Evolutionary conservation across 2,888 invertebrate species (phyloP).

Genomic region (Philereme transversata): DNA sequence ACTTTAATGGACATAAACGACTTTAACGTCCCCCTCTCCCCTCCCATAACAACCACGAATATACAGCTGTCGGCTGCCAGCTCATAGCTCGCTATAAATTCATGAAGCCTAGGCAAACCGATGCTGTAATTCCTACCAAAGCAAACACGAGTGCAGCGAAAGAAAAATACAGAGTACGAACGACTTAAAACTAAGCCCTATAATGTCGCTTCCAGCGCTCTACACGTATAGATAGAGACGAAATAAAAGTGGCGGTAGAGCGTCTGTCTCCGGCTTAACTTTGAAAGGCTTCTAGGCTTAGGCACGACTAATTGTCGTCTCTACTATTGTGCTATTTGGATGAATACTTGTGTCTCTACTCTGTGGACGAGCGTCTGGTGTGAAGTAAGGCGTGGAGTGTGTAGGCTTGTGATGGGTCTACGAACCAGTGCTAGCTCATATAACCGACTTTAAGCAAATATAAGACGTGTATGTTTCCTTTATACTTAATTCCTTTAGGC

Average conservation of each 20-base stretch:
- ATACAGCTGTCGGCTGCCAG: too few species aligned
- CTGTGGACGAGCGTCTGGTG: constrained; percentile 10
- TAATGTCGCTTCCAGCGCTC: constrained; percentile 33
- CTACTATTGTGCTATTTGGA: constrained; percentile 57
- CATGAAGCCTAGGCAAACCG: constrained; percentile 4
- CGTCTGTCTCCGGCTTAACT: constrained; percentile 75
- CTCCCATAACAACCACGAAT: too few species aligned
- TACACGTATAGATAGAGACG: constrained; percentile 52
- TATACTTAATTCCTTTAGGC: too few species aligned
- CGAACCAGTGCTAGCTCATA: too few species aligned
- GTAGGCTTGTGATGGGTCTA: too few species aligned
- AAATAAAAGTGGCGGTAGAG: constrained; percentile 69
- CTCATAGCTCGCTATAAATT: not conserved
- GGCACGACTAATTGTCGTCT: constrained; percentile 69
- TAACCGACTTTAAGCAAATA: too few species aligned
- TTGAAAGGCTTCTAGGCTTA: constrained; percentile 77
- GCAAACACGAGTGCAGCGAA: constrained; percentile 16
- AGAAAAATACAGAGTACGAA: constrained; percentile 25
- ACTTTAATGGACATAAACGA: too few species aligned
- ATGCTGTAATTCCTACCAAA: constrained; percentile 21
- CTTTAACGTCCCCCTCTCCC: too few species aligned
- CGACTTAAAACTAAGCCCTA: constrained; percentile 19
- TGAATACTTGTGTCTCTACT: constrained; percentile 44
- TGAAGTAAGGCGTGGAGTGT: constrained; percentile 16
- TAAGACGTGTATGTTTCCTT: too few species aligned